Evolutionary conservation across 2,888 invertebrate species (phyloP).

Genomic region (Drosophila hamatofila): DNA sequence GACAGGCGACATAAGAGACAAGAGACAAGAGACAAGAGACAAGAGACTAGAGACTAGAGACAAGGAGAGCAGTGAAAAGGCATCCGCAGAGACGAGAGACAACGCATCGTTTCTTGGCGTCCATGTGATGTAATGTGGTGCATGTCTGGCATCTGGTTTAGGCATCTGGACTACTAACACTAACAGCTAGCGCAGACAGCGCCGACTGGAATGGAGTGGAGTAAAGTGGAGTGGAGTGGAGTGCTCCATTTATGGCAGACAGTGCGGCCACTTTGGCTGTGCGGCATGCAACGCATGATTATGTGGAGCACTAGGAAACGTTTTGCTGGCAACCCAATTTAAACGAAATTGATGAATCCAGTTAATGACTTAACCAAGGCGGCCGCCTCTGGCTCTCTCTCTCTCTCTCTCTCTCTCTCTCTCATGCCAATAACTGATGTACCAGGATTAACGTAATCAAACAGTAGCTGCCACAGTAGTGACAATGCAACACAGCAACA

Average conservation of each 20-base stretch:
- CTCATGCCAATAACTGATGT: constrained; percentile 14
- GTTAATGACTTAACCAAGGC: constrained; percentile 52
- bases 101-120: constrained; percentile 67
- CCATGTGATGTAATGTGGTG: constrained; percentile 72
- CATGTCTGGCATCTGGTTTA: constrained; percentile 49
- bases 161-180: constrained; percentile 60
- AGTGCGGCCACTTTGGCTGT: constrained; percentile 40
- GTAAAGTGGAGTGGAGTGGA: constrained; percentile 19
- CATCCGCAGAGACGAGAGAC: constrained; percentile 40
- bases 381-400: not conserved
- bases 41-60: constrained; percentile 14
- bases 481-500: constrained; percentile 24
- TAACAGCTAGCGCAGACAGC: constrained; percentile 3
- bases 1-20: constrained; percentile 21
- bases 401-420: not conserved
- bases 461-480: constrained; percentile 48
- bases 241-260: constrained; percentile 77
- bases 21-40: constrained; percentile 19
- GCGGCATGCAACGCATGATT: constrained; percentile 68
- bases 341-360: constrained; percentile 44
- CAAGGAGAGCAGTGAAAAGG: constrained; percentile 21
- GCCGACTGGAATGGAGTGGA: constrained; percentile 5
- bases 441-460: constrained; percentile 42
- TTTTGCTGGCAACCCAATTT: constrained; percentile 50
- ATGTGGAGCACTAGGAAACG: constrained; percentile 76